Base-by-base conservation (phyloP, 2,113 vertebrate species). In the Zootoca vivipara region DNA sequence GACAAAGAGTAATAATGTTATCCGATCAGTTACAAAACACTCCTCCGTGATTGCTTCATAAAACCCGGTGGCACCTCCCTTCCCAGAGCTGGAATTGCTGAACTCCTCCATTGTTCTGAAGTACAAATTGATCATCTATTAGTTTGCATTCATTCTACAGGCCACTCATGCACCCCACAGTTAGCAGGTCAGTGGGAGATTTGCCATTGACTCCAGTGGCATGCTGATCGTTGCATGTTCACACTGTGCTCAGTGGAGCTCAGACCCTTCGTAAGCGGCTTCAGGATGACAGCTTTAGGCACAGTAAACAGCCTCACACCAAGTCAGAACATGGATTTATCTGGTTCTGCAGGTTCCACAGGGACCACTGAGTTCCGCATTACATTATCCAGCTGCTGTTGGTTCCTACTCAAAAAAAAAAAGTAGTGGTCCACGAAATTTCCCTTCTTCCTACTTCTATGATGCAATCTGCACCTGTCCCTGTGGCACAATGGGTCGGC, bases 351-450 rank as follows among this genome's bases (percentile, higher is more conserved):
- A 33, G 7, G 22, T 35, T 42, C 24, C 62, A 12, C 30, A 16
- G 13, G 20, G 24, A 69, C 30, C 12, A 4, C 38, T 69, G 64
- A 69, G 4, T 69, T 69, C 65, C 18, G 16, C 12, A 58, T 33
- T 58, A 18, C 7, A 56, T 79, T 58, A 79, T 75, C 38, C 9
- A 26, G 9, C 78, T 89, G 74, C 83, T 79, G 73, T 82, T 52
- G 46, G n/a, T 38, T 89, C 18, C 83, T 89, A 87, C 67, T 78
- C 78, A 69, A 79, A 58, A 92, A 79, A 58, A 92, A 35, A 87
- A 35, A 1, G 9, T 73, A 83, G 79, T 70, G 88, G 72, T 85
- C 87, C 89, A 83, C 85, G 64, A 88, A 90, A 82, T 72, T 85
- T 87, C n/a, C 86, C 38, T 67, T 33, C 88, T 62, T 87, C 87